phyloP scores from a whole-genome alignment of 2,888 invertebrate genomes.

The Hyposoter didymator region DNA sequence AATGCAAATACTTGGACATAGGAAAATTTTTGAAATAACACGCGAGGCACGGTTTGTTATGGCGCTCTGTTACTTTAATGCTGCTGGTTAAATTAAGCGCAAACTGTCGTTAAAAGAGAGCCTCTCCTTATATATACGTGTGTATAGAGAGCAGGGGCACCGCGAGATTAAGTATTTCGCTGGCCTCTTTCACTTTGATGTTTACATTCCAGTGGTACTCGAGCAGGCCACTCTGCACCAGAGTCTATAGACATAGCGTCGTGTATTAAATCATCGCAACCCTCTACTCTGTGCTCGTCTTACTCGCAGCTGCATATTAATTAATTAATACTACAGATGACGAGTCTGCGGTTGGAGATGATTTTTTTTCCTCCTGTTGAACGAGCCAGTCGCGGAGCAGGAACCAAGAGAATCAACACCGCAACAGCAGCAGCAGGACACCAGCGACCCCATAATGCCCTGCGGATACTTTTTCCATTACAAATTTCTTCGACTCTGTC shows the following conservation, averaged over 20 bases:
- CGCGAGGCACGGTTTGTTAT: background rate
- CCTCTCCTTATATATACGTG: background rate
- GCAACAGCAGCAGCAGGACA: background rate
- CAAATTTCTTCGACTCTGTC: background rate
- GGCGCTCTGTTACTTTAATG: slow-evolving; percentile 40
- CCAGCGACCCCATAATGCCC: slow-evolving; percentile 35
- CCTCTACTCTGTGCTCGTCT: slow-evolving; percentile 22
- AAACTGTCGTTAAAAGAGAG: slow-evolving; percentile 10
- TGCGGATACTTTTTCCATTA: no score
- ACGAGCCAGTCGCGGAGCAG: slow-evolving; percentile 42
- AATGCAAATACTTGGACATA: background rate
- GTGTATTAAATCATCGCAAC: slow-evolving; percentile 1
- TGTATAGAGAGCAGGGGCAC: slow-evolving; percentile 58
- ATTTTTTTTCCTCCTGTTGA: slow-evolving; percentile 44
- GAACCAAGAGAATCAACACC: slow-evolving; percentile 1
- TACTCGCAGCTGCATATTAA: slow-evolving; percentile 57
- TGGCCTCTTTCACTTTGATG: slow-evolving; percentile 75
- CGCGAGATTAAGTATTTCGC: slow-evolving; percentile 76
- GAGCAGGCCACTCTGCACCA: slow-evolving; percentile 48
- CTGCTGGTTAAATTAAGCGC: slow-evolving; percentile 32
- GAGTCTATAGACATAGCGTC: slow-evolving; percentile 31
- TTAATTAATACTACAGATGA: slow-evolving; percentile 60
- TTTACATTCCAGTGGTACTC: slow-evolving; percentile 74
- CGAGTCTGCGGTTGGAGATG: slow-evolving; percentile 29
- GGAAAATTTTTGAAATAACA: background rate